These are phyloP conservation scores for Diabrotica undecimpunctata DNA, from an alignment of 1,140 invertebrate genomes.

Conservation along the genomic window DNA sequence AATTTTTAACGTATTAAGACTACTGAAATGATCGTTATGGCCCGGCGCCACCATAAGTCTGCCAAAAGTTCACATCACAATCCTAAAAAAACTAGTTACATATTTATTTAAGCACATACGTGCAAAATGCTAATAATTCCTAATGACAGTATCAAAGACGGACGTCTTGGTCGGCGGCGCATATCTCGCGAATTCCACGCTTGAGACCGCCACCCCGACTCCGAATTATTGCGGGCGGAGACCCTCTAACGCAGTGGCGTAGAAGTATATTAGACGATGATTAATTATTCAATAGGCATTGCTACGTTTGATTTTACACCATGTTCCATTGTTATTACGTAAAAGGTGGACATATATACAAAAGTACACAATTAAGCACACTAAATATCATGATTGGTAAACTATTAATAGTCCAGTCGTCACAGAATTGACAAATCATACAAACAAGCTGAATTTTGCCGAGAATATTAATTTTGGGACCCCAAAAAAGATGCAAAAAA, in stretches of 20 bases:
- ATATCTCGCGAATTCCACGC: constrained; percentile 29
- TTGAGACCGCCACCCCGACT: constrained; percentile 25
- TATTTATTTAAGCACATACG: constrained; percentile 7
- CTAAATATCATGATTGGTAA: no score
- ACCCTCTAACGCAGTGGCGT: not conserved
- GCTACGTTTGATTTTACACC: no score
- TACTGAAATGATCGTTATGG: not conserved
- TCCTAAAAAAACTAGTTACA: constrained; percentile 9
- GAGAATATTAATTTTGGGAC: no score
- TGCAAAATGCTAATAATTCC: constrained; percentile 16
- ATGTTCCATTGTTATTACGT: no score
- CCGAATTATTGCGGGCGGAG: constrained; percentile 26
- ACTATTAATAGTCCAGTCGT: no score
- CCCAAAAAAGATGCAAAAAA: no score
- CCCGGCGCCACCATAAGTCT: constrained; percentile 1
- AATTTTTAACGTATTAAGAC: no score
- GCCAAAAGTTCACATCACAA: not conserved
- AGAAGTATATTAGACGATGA: not conserved
- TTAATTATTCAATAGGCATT: no score
- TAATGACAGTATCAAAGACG: constrained; percentile 18
- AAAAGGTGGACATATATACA: no score
- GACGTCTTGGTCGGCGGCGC: constrained; percentile 22
- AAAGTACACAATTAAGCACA: no score
- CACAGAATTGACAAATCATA: no score
- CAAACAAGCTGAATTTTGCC: no score